phyloP scores from a whole-genome alignment of 2,797 vertebrate genomes.

The Chromis chromis region DNA sequence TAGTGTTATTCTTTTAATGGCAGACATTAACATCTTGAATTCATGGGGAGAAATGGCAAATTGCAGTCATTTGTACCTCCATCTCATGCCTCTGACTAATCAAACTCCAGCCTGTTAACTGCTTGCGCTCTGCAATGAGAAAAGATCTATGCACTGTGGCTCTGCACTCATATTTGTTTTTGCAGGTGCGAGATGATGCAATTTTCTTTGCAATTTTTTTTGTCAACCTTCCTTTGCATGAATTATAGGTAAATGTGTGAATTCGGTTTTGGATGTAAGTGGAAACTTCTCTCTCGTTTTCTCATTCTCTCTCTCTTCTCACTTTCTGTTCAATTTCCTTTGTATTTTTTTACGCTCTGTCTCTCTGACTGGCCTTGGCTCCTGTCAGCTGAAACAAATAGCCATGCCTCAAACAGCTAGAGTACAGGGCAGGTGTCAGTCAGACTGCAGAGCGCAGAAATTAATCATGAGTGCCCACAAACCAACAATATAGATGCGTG shows the following conservation, averaged over 20 bases:
- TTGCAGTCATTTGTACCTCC: constrained; percentile 45
- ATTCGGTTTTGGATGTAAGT: constrained; percentile 14
- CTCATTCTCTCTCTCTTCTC: background rate
- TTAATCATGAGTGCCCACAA: constrained; percentile 56
- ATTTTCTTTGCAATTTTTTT: constrained; percentile 22
- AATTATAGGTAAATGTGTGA: constrained; percentile 18
- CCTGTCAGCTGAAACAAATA: constrained; percentile 73
- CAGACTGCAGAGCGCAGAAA: constrained; percentile 46
- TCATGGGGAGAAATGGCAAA: constrained; percentile 48
- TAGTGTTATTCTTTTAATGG: constrained; percentile 63
- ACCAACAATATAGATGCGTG: background rate
- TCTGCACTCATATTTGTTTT: constrained; percentile 16
- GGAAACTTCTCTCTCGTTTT: constrained; percentile 13
- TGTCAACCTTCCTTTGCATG: background rate
- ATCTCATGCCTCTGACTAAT: constrained; percentile 63
- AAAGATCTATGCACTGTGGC: background rate
- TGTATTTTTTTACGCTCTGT: constrained; percentile 8
- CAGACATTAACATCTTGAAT: constrained; percentile 57
- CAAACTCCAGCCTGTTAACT: constrained; percentile 60
- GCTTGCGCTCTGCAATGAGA: constrained; percentile 25
- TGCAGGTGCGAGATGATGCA: constrained; percentile 7
- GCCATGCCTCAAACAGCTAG: constrained; percentile 50
- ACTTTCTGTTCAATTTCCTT: background rate
- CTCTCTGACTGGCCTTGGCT: constrained; percentile 35
- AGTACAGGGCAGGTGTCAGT: constrained; percentile 68